A percentile compares a stretch with the other conserved stretches of the same genome.
Conservation (phyloP, 2,797 vertebrate species). For the Coilia nasus region DNA sequence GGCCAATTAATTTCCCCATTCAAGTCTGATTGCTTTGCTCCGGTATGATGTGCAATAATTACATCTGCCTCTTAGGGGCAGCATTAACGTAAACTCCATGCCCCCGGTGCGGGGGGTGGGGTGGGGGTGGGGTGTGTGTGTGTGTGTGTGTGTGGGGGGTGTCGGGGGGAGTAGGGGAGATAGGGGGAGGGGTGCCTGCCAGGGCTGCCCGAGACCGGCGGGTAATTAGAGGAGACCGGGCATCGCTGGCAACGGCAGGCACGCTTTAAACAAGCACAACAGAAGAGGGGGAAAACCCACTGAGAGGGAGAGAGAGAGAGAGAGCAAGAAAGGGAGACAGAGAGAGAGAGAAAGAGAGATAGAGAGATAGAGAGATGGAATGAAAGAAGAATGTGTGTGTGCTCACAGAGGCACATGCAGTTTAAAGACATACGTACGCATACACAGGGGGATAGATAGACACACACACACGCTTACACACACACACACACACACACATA, state of each 20-base stretch:
- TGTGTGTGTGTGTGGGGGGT: too few species aligned
- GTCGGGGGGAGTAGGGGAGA: too few species aligned
- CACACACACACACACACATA: not conserved
- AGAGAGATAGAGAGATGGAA: not conserved
- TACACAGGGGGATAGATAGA: not conserved
- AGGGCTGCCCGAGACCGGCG: not conserved
- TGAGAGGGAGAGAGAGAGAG: not conserved
- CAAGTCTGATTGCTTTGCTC: conserved; percentile 55
- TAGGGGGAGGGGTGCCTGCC: not conserved
- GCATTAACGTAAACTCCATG: conserved; percentile 59
- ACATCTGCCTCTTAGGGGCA: conserved; percentile 76
- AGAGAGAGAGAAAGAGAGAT: not conserved
- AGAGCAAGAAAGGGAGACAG: not conserved
- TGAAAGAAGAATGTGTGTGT: not conserved
- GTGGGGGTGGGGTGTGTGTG: too few species aligned
- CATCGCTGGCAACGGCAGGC: not conserved
- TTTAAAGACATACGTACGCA: not conserved
- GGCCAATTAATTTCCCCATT: conserved; percentile 58
- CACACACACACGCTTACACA: not conserved
- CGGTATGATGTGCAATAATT: conserved; percentile 72
- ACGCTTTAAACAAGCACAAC: conserved; percentile 1
- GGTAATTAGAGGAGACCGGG: not conserved
- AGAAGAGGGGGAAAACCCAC: not conserved
- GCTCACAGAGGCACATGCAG: not conserved
- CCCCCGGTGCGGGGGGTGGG: not conserved